Evolutionary conservation across 1,140 invertebrate genomes (phyloP).

Genomic region (Gonioctena quinquepunctata): DNA sequence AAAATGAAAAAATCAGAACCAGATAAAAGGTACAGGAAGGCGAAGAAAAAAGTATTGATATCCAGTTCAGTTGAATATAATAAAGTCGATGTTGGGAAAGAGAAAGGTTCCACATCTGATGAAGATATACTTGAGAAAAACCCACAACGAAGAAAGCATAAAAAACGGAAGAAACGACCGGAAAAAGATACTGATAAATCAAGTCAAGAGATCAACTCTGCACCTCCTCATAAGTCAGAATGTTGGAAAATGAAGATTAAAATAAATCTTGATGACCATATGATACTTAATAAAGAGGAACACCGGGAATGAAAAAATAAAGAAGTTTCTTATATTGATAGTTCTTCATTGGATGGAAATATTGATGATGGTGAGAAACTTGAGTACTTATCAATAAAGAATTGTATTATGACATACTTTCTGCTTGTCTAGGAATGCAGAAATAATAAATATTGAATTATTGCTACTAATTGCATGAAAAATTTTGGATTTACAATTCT

Average conservation of each 20-base stretch:
- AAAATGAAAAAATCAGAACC: too few relatives aligned
- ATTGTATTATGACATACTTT: not conserved
- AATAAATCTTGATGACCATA: not conserved
- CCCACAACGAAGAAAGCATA: too few relatives aligned
- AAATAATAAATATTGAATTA: not conserved
- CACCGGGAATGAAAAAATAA: not conserved
- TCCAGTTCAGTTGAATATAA: too few relatives aligned
- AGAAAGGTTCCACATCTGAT: too few relatives aligned
- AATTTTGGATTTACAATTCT: not conserved
- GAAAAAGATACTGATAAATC: not conserved
- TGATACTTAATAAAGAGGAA: not conserved
- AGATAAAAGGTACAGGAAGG: too few relatives aligned
- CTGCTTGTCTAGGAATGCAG: not conserved
- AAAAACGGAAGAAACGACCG: not conserved
- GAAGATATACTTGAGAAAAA: not conserved
- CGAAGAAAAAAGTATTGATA: too few relatives aligned
- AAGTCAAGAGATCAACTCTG: not conserved
- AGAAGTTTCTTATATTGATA: not conserved
- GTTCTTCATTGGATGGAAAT: not conserved
- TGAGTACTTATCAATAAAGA: not conserved
- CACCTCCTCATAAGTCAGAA: not conserved
- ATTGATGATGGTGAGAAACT: not conserved
- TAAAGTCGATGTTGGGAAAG: too few relatives aligned
- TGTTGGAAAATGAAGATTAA: conserved; percentile 18
- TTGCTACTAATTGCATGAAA: not conserved